Base-by-base conservation (phyloP, 2,113 vertebrate genomes). In the Pelecanoides urinatrix region DNA sequence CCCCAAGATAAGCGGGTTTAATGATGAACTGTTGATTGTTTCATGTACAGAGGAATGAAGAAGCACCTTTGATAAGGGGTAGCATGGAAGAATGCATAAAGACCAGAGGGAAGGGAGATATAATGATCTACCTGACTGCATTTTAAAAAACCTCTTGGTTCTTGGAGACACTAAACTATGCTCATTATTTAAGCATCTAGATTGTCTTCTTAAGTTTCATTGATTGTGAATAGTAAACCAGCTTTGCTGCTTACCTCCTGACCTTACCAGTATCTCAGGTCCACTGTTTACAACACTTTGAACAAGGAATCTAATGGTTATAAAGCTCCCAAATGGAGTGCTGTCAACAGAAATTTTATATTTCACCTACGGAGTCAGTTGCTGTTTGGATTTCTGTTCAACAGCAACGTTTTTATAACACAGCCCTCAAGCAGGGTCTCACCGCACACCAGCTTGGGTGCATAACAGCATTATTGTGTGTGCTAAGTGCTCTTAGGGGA, bases 321-420 rank as follows among this genome's bases (percentile, higher is more conserved):
- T 62, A 92, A 88, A 92, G 71, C 74, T 97, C 93, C 89, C 94
- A 97, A 90, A 93, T 52, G 77, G 63, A 96, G n/a, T 11, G 75
- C 52, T 77, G 63, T 93, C 94, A 97, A 95, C 66, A 91, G 65
- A 95, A 90, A 93, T 94, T 91, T 93, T 86, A 3, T 86, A 95
- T 74, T 89, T 91, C 77, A 97, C 80, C 96, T 93, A 91, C 1
- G 0, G 70, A 95, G 84, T 42, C 85, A 90, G 68, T 61, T 95
- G 70, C 70, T 92, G 73, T 93, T 94, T 76, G 70, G 63, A 93
- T 94, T 96, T 97, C 91, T 96, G 79, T 80, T 89, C 71, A 89
- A 93, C 73, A 89, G 92, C 70, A 94, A 95, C 66, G 72, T 91
- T 97, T 97, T 96, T 92, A 96, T 49, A 94, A 92, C 73, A 66